Evolutionary conservation across 2,888 invertebrate genomes (phyloP), one percentile per base, ranked within the genome.

Genomic region (Mamestra brassicae): DNA sequence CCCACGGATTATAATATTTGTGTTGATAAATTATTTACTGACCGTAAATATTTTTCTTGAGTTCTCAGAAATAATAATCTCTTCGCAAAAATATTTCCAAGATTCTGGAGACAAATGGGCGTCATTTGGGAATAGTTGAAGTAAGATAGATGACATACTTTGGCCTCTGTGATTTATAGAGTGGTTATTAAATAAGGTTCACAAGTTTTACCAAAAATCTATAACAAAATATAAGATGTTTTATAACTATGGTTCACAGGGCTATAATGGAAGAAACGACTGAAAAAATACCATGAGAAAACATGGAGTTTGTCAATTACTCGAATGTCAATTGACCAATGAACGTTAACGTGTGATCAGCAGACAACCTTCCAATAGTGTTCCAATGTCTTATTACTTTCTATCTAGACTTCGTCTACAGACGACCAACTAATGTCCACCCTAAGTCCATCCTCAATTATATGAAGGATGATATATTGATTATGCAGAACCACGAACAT

Each of bases 1-100:
- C 69, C 81, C 3, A 13, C 10, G 65, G 65, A 61, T 47, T 45
- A 6, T 42, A 2, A 17, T 57, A 60, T 64, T 52, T 62, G 58
- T 47, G 10, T 58, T 67, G 54, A 70, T 38, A 42, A 70, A 71
- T 55, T 68, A 68, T 57, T 63, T 66, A 79, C 61, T 45, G 8
- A 1, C 15, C 61, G 34, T n/a, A 73, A 34, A 38, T 71, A 17
- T 71, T 71, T 80, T 38, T 60, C 8, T 68, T n/a, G 17, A 50
- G 11, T 61, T 58, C 50, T 71, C 34, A 71, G 52, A 62, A 71
- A 62, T 60, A 38, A 54, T 65, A 62, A 58, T 67, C 17, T 70
- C 5, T 65, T 36, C 34, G 36, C 15, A 55, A 58, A 58, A 60
- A 63, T 69, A 66, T 55, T 74, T 69, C 4, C 42, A 36, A 74